phyloP scores from a whole-genome alignment of 2,797 vertebrate genomes.

The Neomorphus geoffroyi region DNA sequence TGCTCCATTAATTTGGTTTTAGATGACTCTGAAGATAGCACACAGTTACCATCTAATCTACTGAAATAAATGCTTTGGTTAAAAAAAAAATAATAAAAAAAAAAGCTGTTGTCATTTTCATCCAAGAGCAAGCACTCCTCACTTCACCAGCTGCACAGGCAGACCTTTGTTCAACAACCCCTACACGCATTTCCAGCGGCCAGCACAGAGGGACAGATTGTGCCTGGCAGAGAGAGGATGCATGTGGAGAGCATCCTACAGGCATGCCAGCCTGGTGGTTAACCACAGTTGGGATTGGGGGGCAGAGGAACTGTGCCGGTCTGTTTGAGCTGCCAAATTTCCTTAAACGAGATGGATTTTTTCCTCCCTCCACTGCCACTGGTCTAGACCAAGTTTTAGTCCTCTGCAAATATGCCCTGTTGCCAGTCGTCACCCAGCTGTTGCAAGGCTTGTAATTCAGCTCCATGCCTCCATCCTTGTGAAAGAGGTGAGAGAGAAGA shows the following conservation, averaged over 20 bases:
- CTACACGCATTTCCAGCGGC: rapidly evolving
- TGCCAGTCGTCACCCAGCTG: neutral
- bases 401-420: rapidly evolving
- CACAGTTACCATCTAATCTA: neutral
- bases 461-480: neutral
- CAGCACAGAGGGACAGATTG: neutral
- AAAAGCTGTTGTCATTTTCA: neutral
- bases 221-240: neutral
- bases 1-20: neutral
- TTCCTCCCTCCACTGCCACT: rapidly evolving
- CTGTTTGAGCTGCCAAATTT: neutral
- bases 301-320: neutral
- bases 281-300: neutral
- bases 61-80: neutral
- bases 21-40: neutral
- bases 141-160: neutral
- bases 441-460: neutral
- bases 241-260: neutral
- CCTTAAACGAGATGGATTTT: neutral
- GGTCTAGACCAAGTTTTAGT: neutral
- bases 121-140: rapidly evolving
- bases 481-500: neutral
- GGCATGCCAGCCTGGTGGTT: rapidly evolving
- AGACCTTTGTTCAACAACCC: neutral
- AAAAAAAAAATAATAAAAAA: neutral